A percentile compares a stretch with the other conserved stretches of the same genome.
Evolutionary conservation across 2,113 vertebrate species (phyloP).

Genomic region (Dromiciops gliroides): DNA sequence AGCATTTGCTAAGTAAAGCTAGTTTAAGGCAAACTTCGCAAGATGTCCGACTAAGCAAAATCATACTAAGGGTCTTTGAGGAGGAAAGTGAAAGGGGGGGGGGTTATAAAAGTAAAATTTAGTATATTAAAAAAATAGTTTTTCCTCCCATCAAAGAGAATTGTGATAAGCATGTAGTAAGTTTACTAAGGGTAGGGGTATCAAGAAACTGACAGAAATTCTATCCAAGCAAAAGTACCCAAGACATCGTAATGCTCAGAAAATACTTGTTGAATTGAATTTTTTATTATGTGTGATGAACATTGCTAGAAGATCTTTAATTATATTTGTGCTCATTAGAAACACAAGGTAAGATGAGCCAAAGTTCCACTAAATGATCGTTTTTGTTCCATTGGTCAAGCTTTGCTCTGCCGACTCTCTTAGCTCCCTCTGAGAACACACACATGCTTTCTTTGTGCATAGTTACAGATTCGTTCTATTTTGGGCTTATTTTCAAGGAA

Average conservation of each 20-base stretch:
- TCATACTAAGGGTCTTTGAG: neutral
- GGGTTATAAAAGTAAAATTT: neutral
- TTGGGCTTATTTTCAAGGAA: neutral
- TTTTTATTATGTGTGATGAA: neutral
- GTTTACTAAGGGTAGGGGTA: too few relatives aligned
- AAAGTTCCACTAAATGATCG: neutral
- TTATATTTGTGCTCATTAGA: neutral
- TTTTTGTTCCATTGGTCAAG: neutral
- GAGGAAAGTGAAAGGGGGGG: neutral
- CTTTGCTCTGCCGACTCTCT: neutral
- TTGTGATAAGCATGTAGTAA: too few relatives aligned
- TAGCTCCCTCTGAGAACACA: neutral
- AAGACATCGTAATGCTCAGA: rapidly evolving
- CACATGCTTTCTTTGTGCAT: neutral
- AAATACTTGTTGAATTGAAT: neutral
- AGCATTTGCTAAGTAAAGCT: neutral
- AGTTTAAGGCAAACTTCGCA: neutral
- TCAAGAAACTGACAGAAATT: neutral
- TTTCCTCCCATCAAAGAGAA: neutral
- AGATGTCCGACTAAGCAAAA: neutral
- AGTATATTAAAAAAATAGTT: too few relatives aligned
- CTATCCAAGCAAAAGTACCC: neutral
- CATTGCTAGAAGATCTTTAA: neutral
- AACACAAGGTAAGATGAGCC: neutral
- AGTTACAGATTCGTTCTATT: neutral